Evolutionary conservation across 2,888 invertebrate genomes (phyloP), one percentile per base, ranked within the genome.

Genomic region (Callyntrura sp.): DNA sequence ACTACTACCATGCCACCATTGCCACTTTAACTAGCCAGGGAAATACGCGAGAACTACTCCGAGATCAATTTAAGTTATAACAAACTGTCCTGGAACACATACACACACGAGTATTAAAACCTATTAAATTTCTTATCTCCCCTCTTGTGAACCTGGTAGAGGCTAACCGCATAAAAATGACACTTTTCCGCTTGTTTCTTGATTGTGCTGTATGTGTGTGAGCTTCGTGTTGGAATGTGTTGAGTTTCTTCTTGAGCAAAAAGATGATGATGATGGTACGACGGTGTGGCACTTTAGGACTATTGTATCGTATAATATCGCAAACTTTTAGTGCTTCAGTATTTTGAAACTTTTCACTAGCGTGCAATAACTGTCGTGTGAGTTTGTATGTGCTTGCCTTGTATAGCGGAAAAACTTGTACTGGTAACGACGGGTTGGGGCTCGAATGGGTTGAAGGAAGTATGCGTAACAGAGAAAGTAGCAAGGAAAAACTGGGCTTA

Each of bases 261-360:
- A 4, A 60, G 60, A 60, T 60, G 60, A 65, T 43, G 60, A 43
- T 57, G 60, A 62, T 70, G 70, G 35, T 23, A n/a, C 51, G 48
- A 68, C 68, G 25, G 68, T 9, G 8, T 60, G 20, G 60, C 60
- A 23, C 60, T 60, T 60, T 57, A 57, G 12, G 11, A 60, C 60
- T 60, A 60, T 20, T 60, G 14, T 76, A 85, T 55, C 45, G 45
- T 73, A 55, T 85, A 78, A 78, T 78, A 85, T 78, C 85, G 55
- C 65, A 78, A 85, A 85, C 86, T 87, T 87, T 87, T 81, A 87
- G 55, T 51, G 81, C 86, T 65, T 85, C 20, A 14, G 11, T 28
- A 62, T 20, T 85, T 85, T 85, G 48, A 78, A 87, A 87, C 79
- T 87, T 85, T 78, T 60, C 60, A 60, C 60, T 60, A 20, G 60